Base-by-base conservation (phyloP, 2,113 vertebrate species). In the Megaleporinus macrocephalus region DNA sequence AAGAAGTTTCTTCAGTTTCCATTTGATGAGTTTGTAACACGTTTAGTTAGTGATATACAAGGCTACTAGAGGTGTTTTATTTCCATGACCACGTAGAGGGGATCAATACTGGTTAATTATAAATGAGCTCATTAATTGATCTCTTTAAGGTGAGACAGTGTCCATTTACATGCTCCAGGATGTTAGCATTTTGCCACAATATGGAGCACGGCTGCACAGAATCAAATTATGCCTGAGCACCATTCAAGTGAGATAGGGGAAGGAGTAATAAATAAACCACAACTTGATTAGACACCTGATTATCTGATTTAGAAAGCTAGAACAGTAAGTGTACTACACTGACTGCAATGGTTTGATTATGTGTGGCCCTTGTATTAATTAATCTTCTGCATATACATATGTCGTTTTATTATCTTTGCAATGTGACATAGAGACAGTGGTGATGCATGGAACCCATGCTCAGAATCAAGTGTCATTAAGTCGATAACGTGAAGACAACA, bases 91-190 rank as follows among this genome's bases (percentile, higher is more conserved):
- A 86, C 83, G 85, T 78, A 41, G 15, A 84, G 76, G 83, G 80
- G 83, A 89, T 91, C 90, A 66, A 89, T 88, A 80, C 73, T 78
- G 62, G 74, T 91, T 90, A 90, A 93, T 91, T 91, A 93, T 93
- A 81, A 81, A 93, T 92, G 87, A 88, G 68, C 82, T 88, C 72
- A 80, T 91, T 93, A 92, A 94, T 88, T 80, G 90, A 93, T 92
- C 89, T 85, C 36, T 83, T 44, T 61, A 55, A 81, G 73, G 83
- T 47, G 79, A 88, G 84, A 89, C 88, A 88, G 86, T 85, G 84
- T 91, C 71, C 18, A 18, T 27, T 53, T 70, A 33, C 66, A 70
- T 11, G 18, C 20, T 44, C 33, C 33, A 44, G 33, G 33, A 68
- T 70, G 66, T 70, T 41, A 10, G 22, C 66, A 36, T 44, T 14